Base-by-base conservation (phyloP, 2,888 invertebrate species). In the Nezara viridula region DNA sequence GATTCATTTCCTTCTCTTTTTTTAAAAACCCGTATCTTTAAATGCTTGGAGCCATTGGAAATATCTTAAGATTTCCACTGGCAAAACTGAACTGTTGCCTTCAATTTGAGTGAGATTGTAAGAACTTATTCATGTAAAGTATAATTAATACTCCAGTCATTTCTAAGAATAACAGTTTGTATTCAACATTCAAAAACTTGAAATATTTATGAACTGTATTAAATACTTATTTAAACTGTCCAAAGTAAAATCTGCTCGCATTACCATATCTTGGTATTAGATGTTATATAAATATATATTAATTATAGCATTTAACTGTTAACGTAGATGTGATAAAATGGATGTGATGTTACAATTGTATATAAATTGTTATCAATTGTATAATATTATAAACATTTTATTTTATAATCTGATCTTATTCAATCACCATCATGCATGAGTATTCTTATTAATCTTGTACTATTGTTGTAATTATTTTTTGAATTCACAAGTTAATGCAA, bases 321-420 rank as follows among this genome's bases (percentile, higher is more conserved):
- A 73, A 73, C n/a, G 66, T 73, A 73, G 66, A 73, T 73, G 66
- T 73, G 66, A 73, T 73, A 73, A 73, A 37, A 37, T 73, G 37
- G 21, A 73, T 73, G 66, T 73, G 66, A 73, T 73, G 66, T 73
- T 73, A 19, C 66, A 73, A 73, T 73, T 73, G 66, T 73, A 73
- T 19, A 73, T 73, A 73, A 73, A 73, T 73, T 73, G 66, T 73
- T 73, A 37, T 37, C 37, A 37, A 73, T 73, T 73, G 66, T 73
- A 73, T 73, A 37, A 73, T 73, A n/a, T 60, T 60, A 37, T 73
- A 37, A 37, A 73, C 66, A 73, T 73, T 37, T 73, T 73, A 32
- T 73, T 73, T 37, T 73, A 3, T 73, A 73, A 37, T 73, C 66
- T 73, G 37, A 9, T 6, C 9, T 73, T 32, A n/a, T 2, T 5